Conservation (phyloP, 1,140 invertebrate species). For the Ctenoplectra terminalis region DNA sequence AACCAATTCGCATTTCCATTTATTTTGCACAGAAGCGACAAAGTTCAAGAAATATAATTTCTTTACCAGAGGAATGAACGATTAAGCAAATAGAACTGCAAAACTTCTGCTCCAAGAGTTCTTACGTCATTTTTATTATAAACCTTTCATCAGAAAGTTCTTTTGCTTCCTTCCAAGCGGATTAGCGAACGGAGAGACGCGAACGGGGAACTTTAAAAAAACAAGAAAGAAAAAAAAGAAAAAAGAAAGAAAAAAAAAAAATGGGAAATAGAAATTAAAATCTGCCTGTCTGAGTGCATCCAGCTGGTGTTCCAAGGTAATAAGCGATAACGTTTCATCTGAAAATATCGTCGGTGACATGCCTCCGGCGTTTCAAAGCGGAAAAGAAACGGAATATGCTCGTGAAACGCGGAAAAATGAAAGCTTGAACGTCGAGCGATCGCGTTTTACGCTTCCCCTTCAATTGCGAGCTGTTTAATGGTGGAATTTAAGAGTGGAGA, state of each 20-base stretch:
- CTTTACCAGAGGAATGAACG: neutral
- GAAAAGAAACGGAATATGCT: neutral
- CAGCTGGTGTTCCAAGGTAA: neutral
- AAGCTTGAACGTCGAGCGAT: neutral
- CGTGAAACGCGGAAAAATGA: neutral
- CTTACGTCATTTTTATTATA: neutral
- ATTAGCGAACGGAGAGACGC: neutral
- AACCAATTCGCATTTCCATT: neutral
- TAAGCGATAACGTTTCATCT: constrained; percentile 22
- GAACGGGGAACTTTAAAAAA: neutral
- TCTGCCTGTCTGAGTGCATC: neutral
- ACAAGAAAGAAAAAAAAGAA: neutral
- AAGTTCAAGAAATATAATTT: neutral
- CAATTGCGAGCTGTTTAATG: neutral
- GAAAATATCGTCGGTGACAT: constrained; percentile 7
- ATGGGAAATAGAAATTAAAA: constrained; percentile 31
- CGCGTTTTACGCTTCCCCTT: neutral
- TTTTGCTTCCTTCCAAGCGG: neutral
- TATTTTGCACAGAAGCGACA: neutral
- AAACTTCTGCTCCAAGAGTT: neutral
- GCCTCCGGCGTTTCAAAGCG: neutral
- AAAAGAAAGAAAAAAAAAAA: neutral
- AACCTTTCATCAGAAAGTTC: neutral
- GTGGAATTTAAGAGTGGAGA: neutral
- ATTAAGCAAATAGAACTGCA: neutral